Evolutionary conservation across 2,113 vertebrate species (phyloP).

Genomic region (Dipodomys stephensi): DNA sequence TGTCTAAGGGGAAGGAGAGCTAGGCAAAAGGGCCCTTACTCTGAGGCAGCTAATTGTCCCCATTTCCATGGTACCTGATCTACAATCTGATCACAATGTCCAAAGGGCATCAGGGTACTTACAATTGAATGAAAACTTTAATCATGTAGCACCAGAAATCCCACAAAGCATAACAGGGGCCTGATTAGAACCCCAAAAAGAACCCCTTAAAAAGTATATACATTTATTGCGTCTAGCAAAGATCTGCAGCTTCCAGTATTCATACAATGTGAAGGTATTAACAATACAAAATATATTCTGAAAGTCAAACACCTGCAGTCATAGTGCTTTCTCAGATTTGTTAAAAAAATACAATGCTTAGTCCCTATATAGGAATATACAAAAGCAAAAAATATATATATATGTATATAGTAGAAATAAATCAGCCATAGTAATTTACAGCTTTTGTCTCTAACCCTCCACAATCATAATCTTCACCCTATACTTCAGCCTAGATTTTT

Average conservation of each 20-base stretch:
- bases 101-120: slow-evolving; percentile 75
- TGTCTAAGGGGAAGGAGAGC: background rate
- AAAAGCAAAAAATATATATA: slow-evolving; percentile 85
- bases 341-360: slow-evolving; percentile 87
- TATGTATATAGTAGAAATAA: slow-evolving; percentile 84
- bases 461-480: slow-evolving; percentile 76
- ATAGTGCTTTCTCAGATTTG: slow-evolving; percentile 85
- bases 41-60: slow-evolving; percentile 38
- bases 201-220: slow-evolving; percentile 75
- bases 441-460: slow-evolving; percentile 77
- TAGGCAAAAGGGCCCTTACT: slow-evolving; percentile 57
- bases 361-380: slow-evolving; percentile 86
- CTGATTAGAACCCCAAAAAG: slow-evolving; percentile 75
- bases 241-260: slow-evolving; percentile 78
- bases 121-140: slow-evolving; percentile 71
- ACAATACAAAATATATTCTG: slow-evolving; percentile 83
- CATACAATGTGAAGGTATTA: slow-evolving; percentile 75
- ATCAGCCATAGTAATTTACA: slow-evolving; percentile 82
- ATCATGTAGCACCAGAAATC: slow-evolving; percentile 78
- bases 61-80: slow-evolving; percentile 66
- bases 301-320: slow-evolving; percentile 80
- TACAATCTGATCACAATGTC: slow-evolving; percentile 65
- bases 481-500: slow-evolving; percentile 72
- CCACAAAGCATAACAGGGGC: slow-evolving; percentile 69
- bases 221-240: slow-evolving; percentile 81